Evolutionary conservation across 92 coral and sea anemone species (phyloP), one percentile per base, ranked within the genome.

Genomic region (Epizoanthus ramosus): DNA sequence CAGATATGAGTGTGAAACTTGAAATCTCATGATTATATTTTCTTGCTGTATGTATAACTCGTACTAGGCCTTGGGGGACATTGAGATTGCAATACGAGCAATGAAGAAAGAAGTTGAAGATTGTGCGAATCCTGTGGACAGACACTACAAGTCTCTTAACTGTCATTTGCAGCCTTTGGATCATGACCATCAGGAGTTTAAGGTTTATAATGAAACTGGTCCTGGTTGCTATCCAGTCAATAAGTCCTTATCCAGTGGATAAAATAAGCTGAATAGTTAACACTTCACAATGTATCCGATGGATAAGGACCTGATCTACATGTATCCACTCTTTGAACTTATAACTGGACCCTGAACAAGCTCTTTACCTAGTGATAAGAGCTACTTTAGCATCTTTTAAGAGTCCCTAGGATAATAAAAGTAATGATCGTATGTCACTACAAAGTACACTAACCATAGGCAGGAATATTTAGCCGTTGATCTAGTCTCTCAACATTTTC

Each of bases 51-150:
- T 22, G 12, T 63, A 12, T 14, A 23, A 23, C 2, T 57, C 64
- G 22, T 56, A 63, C 21, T 28, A 96, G 98, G 95, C 98, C 10
- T 87, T 96, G 58, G 98, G 98, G 33, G 98, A 96, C 84, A 96
- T 96, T 31, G 98, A 96, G 79, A 90, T 95, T 80, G 98, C 98
- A 50, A 70, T 96, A 45, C 90, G 90, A 80, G 95, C 94, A 71
- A 75, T 96, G 69, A 91, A 92, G 74, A 94, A 84, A 21, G 95
- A 91, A 50, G 90, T 74, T 37, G 87, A 86, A 23, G 94, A 94
- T 68, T 73, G 85, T 57, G 93, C 87, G 52, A 92, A 96, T 85
- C 97, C 98, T 45, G 43, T 93, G 24, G 98, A 96, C 79, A 87
- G 92, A 61, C 98, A 94, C 70, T 96, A 96, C 89, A 92, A 90